Percentiles rank a stretch among this genome's conserved stretches.
phyloP scores from a whole-genome alignment of 1,140 invertebrate species.

The Aradophagus sp. region DNA sequence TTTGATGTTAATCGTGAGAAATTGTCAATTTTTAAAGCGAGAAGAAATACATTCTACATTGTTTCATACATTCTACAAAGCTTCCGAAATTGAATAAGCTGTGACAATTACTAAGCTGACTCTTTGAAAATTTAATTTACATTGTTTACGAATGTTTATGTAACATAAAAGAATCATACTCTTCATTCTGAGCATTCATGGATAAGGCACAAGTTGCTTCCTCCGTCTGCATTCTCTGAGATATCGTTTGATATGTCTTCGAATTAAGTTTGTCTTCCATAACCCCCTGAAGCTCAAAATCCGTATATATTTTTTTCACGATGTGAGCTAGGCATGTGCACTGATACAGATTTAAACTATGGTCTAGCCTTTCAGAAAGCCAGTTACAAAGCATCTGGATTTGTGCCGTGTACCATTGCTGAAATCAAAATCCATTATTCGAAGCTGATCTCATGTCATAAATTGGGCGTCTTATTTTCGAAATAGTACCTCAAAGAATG shows the following conservation, averaged over 20 bases:
- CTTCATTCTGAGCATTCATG: slow-evolving; percentile 84
- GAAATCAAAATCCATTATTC: slow-evolving; percentile 6
- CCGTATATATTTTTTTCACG: slow-evolving; percentile 99
- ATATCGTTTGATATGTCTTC: slow-evolving; percentile 95
- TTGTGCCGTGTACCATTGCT: slow-evolving; percentile 83
- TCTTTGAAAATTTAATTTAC: too few species aligned
- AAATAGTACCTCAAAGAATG: slow-evolving; percentile 91
- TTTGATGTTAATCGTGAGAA: too few species aligned
- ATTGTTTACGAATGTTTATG: too few species aligned
- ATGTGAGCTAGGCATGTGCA: slow-evolving; percentile 97
- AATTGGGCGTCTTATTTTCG: too few species aligned
- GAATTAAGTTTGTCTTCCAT: slow-evolving; percentile 98
- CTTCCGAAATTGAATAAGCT: too few species aligned
- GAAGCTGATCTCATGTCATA: too few species aligned
- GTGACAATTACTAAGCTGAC: too few species aligned
- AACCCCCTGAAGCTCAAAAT: slow-evolving; percentile 99
- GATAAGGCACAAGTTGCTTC: slow-evolving; percentile 94
- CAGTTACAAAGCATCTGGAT: slow-evolving; percentile 96
- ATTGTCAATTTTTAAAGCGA: too few species aligned
- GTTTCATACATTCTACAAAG: too few species aligned
- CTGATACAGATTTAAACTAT: slow-evolving; percentile 96
- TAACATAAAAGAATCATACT: slow-evolving; percentile 68
- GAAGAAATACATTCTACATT: too few species aligned
- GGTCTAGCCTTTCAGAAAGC: slow-evolving; percentile 94
- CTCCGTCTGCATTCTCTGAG: slow-evolving; percentile 95